Evolutionary conservation across 2,888 invertebrate species (phyloP), one percentile per base, ranked within the genome.

Genomic region (Sinhomidia bicolor): DNA sequence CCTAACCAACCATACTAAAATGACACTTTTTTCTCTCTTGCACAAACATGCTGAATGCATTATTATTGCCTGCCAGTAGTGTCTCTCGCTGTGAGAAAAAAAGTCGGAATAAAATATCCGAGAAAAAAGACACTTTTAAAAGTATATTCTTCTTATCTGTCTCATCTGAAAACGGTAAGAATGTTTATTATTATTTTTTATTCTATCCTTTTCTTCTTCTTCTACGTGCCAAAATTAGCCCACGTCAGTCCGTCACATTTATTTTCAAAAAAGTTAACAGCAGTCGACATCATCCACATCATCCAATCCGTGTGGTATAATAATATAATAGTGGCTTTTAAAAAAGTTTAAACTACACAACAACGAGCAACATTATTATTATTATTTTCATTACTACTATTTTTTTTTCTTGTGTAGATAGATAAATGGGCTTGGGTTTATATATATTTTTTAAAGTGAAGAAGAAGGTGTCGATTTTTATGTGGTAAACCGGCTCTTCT

Each of bases 221-320:
- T n/a, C n/a, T n/a, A n/a, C n/a, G 60, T 82, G 87, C 87, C 87
- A 87, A 87, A 87, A 82, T 81, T 82, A 87, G 87, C 87, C 87
- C 87, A 87, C 82, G 87, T 62, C 82, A 51, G 29, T 51, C 41
- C 29, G 47, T 81, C 86, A 81, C 44, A 79, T 65, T 87, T 82
- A 36, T 36, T 36, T 36, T 36, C 3, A 36, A 36, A 36, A 36
- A 68, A 44, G 47, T 68, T 78, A 85, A 78, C 76, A 78, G 29
- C 71, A 83, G 36, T 62, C 29, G 44, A 47, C 65, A 76, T 65
- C 12, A 65, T 65, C 26, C 80, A 71, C 29, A 71, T 76, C 65
- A 57, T 80, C 68, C 68, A 36, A 10, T 32, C 20, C 32, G 20
- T 57, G 78, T 36, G 71, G n/a, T 41, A 20, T 71, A 9, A 68